These are phyloP conservation scores for Poicephalus meyeri DNA, from an alignment of 2,113 vertebrate species.

Conservation along the genomic window DNA sequence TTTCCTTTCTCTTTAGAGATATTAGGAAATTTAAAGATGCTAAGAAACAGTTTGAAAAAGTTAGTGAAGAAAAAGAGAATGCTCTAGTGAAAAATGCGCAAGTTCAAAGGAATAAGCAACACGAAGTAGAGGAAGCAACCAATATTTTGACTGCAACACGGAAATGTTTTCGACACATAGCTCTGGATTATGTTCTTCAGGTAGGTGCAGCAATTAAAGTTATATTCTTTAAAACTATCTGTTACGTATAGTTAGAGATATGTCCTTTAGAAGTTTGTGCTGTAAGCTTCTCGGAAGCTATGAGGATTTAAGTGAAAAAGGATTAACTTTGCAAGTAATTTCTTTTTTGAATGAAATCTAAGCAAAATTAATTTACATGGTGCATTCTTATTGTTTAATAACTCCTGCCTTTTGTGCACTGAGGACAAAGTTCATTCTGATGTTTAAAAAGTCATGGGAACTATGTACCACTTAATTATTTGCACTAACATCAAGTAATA, in stretches of 20 bases:
- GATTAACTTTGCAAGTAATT: background rate
- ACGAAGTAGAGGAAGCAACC: constrained; percentile 95
- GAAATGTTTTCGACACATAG: constrained; percentile 96
- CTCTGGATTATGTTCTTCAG: constrained; percentile 97
- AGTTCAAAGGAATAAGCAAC: constrained; percentile 93
- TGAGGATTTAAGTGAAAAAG: background rate
- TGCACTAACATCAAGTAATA: background rate
- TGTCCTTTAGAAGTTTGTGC: background rate
- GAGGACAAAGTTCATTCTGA: background rate
- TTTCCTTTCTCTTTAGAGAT: constrained; percentile 79
- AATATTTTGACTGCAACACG: constrained; percentile 93
- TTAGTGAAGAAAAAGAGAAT: constrained; percentile 96
- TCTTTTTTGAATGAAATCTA: background rate
- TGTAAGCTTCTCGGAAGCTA: background rate
- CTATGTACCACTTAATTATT: background rate
- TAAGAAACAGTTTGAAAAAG: constrained; percentile 99
- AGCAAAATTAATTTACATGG: background rate
- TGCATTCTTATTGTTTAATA: background rate
- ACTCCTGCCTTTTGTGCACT: background rate
- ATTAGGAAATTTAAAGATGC: constrained; percentile 96
- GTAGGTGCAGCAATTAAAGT: constrained; percentile 57
- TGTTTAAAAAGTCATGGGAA: background rate
- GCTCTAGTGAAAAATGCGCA: constrained; percentile 95
- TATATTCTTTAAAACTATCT: background rate
- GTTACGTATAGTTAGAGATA: background rate